These are phyloP conservation scores for Pao palembangensis DNA, from an alignment of 2,113 vertebrate species.

Conservation along the genomic window DNA sequence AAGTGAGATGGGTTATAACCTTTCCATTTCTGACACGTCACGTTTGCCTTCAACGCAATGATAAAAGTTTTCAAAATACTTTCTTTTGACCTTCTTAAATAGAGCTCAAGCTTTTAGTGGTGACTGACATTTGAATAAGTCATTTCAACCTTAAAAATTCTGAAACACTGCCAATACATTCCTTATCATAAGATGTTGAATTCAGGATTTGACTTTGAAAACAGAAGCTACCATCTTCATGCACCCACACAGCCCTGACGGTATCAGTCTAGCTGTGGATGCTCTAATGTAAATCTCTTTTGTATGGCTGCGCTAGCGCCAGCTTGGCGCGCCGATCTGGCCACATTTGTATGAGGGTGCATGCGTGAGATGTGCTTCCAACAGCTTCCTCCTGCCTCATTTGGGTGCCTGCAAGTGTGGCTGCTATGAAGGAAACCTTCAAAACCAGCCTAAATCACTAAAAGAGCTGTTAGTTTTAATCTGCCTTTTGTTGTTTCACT, in stretches of 20 bases:
- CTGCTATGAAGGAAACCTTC: slow-evolving; percentile 61
- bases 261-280: background rate
- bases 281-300: slow-evolving; percentile 6
- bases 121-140: background rate
- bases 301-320: background rate
- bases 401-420: slow-evolving; percentile 47
- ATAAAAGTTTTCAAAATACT: too few species aligned
- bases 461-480: slow-evolving; percentile 73
- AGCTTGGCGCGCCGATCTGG: slow-evolving; percentile 22
- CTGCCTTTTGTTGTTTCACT: slow-evolving; percentile 67
- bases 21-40: too few species aligned
- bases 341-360: background rate
- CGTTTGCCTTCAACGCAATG: too few species aligned
- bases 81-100: too few species aligned
- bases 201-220: background rate
- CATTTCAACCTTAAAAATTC: background rate
- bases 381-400: slow-evolving; percentile 63
- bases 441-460: slow-evolving; percentile 65
- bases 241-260: background rate
- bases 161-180: background rate
- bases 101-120: background rate
- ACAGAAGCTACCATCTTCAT: background rate
- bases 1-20: too few species aligned
- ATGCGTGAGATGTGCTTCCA: slow-evolving; percentile 26
- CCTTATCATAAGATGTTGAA: background rate